Conservation (phyloP, 2,888 invertebrate species). For the Ferrisia virgata region DNA sequence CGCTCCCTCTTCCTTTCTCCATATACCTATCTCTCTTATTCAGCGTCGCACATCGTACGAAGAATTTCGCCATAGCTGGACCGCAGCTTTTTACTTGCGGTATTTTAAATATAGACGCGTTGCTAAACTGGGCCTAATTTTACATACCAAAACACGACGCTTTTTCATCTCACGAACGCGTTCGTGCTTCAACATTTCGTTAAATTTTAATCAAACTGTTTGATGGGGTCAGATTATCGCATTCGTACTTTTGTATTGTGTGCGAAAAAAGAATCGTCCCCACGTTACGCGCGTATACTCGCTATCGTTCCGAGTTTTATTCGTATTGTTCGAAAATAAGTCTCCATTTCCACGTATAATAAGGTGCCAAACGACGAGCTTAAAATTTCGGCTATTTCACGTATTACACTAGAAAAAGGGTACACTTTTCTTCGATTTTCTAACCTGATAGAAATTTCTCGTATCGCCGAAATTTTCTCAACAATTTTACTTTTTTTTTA, state of each 20-base stretch:
- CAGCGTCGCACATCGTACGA: not conserved
- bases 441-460: too few relatives aligned
- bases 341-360: too few relatives aligned
- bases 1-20: too few relatives aligned
- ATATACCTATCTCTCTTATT: too few relatives aligned
- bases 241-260: not conserved
- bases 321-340: not conserved
- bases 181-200: not conserved
- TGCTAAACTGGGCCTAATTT: not conserved
- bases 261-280: not conserved
- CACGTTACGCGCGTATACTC: too few relatives aligned
- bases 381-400: too few relatives aligned
- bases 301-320: not conserved
- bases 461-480: too few relatives aligned
- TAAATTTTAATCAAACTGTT: constrained; percentile 3
- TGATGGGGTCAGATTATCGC: not conserved
- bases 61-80: not conserved
- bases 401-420: too few relatives aligned
- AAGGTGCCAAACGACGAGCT: too few relatives aligned
- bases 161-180: not conserved
- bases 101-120: not conserved
- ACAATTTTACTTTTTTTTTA: too few relatives aligned
- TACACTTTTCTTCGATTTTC: too few relatives aligned
- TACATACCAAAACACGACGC: not conserved
- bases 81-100: not conserved